Evolutionary conservation across 92 coral and sea anemone genomes (phyloP).

Genomic region (Zoanthus sansibaricus): DNA sequence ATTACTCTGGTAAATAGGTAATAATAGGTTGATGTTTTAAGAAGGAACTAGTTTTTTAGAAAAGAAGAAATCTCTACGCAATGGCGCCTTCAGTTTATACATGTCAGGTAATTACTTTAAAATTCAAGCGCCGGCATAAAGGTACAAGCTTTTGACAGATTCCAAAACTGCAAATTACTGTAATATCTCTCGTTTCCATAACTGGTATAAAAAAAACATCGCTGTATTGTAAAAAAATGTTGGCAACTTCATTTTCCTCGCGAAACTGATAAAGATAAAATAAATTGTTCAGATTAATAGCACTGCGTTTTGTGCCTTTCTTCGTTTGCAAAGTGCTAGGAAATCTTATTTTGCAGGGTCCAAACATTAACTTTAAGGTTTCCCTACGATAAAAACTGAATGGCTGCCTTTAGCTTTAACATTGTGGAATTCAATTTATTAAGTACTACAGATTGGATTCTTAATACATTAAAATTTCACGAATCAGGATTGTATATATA

Average conservation of each 20-base stretch:
- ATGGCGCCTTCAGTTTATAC: background rate
- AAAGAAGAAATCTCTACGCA: background rate
- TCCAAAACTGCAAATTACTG: background rate
- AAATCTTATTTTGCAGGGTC: background rate
- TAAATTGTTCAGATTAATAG: background rate
- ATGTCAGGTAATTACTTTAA: background rate
- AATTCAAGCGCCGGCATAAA: background rate
- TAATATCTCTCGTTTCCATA: background rate
- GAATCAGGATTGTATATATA: no score
- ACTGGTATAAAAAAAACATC: background rate
- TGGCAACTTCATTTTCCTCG: background rate
- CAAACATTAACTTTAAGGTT: background rate
- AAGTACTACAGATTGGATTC: background rate
- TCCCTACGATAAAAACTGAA: background rate
- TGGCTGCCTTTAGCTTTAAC: background rate
- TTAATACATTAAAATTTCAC: no score
- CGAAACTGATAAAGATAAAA: background rate
- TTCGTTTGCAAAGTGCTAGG: background rate
- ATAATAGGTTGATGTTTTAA: background rate
- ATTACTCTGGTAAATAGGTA: conserved; percentile 19
- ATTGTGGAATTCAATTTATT: background rate
- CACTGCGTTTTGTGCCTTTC: background rate
- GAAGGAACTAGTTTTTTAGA: background rate
- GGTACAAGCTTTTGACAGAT: background rate
- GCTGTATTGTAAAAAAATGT: background rate